Evolutionary conservation across 2,888 invertebrate species (phyloP).

Genomic region (Acholoe squamosa): DNA sequence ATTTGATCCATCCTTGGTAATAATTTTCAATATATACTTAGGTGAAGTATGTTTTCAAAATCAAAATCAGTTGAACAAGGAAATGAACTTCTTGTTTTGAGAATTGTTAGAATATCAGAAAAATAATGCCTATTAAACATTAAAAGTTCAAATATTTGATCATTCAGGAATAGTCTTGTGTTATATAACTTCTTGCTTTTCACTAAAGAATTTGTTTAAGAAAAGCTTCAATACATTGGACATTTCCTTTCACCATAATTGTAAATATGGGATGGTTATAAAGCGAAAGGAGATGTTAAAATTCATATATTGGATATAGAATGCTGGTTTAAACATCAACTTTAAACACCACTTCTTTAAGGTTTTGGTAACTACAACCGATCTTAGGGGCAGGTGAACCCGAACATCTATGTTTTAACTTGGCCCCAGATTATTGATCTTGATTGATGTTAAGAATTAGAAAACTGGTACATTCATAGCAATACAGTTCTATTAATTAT

Average conservation of each 20-base stretch:
- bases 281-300: not conserved
- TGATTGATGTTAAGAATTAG: not conserved
- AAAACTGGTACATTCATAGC: slow-evolving; percentile 56
- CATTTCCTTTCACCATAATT: not conserved
- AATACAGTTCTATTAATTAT: slow-evolving; percentile 57
- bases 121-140: too few species aligned
- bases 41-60: too few species aligned
- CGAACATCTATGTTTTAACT: not conserved
- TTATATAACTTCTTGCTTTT: too few species aligned
- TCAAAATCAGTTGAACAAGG: too few species aligned
- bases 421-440: not conserved
- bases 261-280: slow-evolving; percentile 1
- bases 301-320: not conserved
- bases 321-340: slow-evolving; percentile 11
- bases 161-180: too few species aligned
- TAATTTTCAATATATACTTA: too few species aligned
- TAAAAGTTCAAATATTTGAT: too few species aligned
- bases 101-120: too few species aligned
- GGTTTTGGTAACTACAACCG: not conserved
- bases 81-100: too few species aligned
- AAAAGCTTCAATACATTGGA: not conserved
- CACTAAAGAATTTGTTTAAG: not conserved
- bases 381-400: not conserved
- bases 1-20: not conserved
- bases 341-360: not conserved